Percentiles rank a stretch among this genome's conserved stretches.
Conservation (phyloP, 2,113 vertebrate species). For the Arvicanthis niloticus region DNA sequence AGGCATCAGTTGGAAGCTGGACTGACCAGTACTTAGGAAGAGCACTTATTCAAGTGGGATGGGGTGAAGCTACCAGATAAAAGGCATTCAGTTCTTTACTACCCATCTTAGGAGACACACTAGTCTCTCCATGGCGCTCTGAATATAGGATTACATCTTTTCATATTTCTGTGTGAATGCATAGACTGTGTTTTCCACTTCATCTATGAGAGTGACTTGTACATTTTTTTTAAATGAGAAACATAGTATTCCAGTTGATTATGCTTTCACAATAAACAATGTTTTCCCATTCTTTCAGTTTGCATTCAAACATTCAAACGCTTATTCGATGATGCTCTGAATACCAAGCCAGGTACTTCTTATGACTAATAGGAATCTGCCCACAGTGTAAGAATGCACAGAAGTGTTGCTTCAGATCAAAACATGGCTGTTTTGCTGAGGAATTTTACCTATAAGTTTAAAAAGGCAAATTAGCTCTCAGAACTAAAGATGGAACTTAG, state of each 20-base stretch:
- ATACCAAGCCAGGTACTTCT: constrained; percentile 1
- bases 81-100: background rate
- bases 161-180: background rate
- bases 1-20: background rate
- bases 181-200: background rate
- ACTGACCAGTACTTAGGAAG: background rate
- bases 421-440: background rate
- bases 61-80: background rate
- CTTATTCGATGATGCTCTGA: background rate
- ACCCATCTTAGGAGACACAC: background rate
- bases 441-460: background rate
- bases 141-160: background rate
- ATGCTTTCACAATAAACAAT: background rate
- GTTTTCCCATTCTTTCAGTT: background rate
- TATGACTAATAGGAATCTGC: constrained; percentile 1
- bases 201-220: constrained; percentile 25
- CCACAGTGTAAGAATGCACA: constrained; percentile 6
- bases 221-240: background rate
- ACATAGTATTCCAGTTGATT: background rate
- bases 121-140: background rate
- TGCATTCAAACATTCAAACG: background rate
- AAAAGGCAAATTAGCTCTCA: constrained; percentile 2
- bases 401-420: background rate
- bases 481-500: background rate
- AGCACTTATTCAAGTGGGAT: rapidly evolving